Conservation (phyloP, 2,888 invertebrate genomes). For the Quadroppia sp. region DNA sequence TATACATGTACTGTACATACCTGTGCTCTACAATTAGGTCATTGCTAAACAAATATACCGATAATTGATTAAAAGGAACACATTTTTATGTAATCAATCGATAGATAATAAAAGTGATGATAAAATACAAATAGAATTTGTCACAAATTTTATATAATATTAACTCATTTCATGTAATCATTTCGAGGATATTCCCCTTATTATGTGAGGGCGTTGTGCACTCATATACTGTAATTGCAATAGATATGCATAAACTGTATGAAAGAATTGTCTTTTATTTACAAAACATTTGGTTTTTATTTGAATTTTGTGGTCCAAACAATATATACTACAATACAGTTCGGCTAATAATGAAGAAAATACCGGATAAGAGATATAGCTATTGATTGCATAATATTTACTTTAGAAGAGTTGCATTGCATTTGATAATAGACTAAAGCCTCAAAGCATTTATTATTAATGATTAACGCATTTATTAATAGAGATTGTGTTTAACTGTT, state of each 20-base stretch:
- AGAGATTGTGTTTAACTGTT: neutral
- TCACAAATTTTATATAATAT: neutral
- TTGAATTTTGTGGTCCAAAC: slow-evolving; percentile 3
- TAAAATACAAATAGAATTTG: neutral
- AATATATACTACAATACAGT: slow-evolving; percentile 2
- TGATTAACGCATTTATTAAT: slow-evolving; percentile 11
- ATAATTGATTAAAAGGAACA: neutral
- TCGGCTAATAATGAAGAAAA: slow-evolving; percentile 23
- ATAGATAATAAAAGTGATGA: too few relatives aligned
- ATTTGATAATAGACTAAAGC: neutral
- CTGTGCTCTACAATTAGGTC: neutral
- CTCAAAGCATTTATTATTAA: too few relatives aligned
- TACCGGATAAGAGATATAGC: slow-evolving; percentile 17
- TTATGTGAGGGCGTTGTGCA: slow-evolving; percentile 12
- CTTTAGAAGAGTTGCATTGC: neutral
- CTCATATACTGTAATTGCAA: neutral
- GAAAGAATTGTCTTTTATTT: slow-evolving; percentile 7
- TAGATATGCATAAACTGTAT: slow-evolving; percentile 10
- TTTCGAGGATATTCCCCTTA: neutral
- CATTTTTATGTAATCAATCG: slow-evolving; percentile 7
- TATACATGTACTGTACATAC: neutral
- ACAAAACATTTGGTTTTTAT: slow-evolving; percentile 14
- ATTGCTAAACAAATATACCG: neutral
- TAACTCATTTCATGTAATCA: neutral
- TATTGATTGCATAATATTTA: slow-evolving; percentile 29